Percentiles rank a stretch among this genome's conserved stretches.
These are phyloP conservation scores for Xylocopa sonorina DNA, from an alignment of 1,140 invertebrate species.

Conservation along the genomic window DNA sequence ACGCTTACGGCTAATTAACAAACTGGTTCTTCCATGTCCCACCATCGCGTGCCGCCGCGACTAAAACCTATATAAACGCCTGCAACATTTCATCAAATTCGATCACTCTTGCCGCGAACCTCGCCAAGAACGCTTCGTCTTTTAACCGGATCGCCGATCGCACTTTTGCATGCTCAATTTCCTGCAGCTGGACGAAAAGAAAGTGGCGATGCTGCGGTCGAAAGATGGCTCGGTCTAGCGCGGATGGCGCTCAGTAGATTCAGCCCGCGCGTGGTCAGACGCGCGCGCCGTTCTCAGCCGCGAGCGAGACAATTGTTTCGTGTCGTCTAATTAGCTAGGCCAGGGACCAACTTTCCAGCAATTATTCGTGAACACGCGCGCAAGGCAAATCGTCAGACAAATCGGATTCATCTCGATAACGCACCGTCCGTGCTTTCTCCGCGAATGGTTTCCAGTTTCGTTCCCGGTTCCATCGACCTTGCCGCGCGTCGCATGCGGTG, in stretches of 20 bases:
- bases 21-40: slow-evolving; percentile 4
- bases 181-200: background rate
- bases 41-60: too few species aligned
- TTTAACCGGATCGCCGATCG: too few species aligned
- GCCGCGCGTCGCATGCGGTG: background rate
- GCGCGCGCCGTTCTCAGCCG: background rate
- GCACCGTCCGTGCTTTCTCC: slow-evolving; percentile 1
- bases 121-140: background rate
- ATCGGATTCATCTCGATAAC: slow-evolving; percentile 32
- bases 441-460: slow-evolving; percentile 15
- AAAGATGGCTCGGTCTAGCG: background rate
- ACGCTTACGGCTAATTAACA: background rate
- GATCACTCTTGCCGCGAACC: background rate
- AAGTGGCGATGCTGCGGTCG: background rate
- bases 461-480: background rate
- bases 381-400: background rate
- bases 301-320: background rate
- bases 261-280: background rate
- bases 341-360: slow-evolving; percentile 15
- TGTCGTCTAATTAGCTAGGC: background rate
- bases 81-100: background rate
- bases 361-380: slow-evolving; percentile 9
- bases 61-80: background rate
- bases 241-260: background rate
- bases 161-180: background rate